These are phyloP conservation scores for Periophthalmus modestus DNA, from an alignment of 2,113 vertebrate species.

Conservation along the genomic window DNA sequence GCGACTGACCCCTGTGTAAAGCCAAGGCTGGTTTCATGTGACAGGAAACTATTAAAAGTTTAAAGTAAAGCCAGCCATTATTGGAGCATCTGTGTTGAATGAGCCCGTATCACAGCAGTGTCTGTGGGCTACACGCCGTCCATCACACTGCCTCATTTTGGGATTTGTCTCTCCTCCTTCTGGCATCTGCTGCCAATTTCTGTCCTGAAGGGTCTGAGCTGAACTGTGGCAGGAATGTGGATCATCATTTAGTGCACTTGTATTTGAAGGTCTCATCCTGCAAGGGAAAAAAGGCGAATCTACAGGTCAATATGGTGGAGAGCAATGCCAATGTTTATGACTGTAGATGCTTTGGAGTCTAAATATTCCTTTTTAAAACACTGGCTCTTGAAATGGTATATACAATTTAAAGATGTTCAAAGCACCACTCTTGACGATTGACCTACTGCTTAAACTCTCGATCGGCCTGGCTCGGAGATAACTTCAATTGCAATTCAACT, in stretches of 20 bases:
- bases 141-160: slow-evolving; percentile 73
- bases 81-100: slow-evolving; percentile 73
- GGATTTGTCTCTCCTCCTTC: slow-evolving; percentile 68
- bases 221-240: slow-evolving; percentile 62
- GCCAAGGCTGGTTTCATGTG: slow-evolving; percentile 45
- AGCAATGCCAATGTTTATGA: not conserved
- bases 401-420: too few relatives aligned
- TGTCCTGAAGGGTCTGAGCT: slow-evolving; percentile 40
- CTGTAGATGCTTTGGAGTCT: too few relatives aligned
- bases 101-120: slow-evolving; percentile 60
- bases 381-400: too few relatives aligned
- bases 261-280: slow-evolving; percentile 31
- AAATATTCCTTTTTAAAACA: too few relatives aligned
- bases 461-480: too few relatives aligned
- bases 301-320: not conserved
- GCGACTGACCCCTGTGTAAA: slow-evolving; percentile 30
- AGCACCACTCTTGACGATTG: too few relatives aligned
- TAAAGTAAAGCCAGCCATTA: slow-evolving; percentile 57
- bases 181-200: slow-evolving; percentile 78
- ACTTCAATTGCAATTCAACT: too few relatives aligned
- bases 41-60: slow-evolving; percentile 67
- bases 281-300: slow-evolving; percentile 17
- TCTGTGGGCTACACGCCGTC: slow-evolving; percentile 50
- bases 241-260: slow-evolving; percentile 54
- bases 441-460: too few relatives aligned